Base-by-base conservation (phyloP, 2,888 invertebrate genomes). In the Eugnorisma glareosa region DNA sequence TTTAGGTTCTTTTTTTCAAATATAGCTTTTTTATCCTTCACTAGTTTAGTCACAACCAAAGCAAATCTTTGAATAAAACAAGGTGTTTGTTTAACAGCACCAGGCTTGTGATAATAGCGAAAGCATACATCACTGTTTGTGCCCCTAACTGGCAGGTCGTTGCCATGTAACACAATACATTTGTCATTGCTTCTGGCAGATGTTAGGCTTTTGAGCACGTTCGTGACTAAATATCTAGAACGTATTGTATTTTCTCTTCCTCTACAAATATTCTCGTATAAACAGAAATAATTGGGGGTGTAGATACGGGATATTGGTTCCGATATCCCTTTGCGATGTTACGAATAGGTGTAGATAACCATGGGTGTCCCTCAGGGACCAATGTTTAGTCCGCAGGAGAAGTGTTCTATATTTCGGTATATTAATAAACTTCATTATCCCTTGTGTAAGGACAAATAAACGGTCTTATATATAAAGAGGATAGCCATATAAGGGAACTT, bases 191-290 rank as follows among this genome's bases (percentile, higher is more conserved):
- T 73, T 80, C 54, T 80, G 78, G 74, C 73, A 79, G 72, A 77
- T 86, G 82, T 75, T 77, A 82, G 82, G 59, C 75, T 82, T 82
- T 88, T 84, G 84, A 82, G 75, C 75, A 82, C 78, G 86, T 88
- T 69, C 67, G 45, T 45, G 54, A 70, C 63, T 45, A 51, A 54
- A 63, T 66, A 73, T 61, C 54, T 54, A 37, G 57, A 64, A 69
- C 11, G 10, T 61, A 63, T 68, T 61, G 35, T 64, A 21, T 68
- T 37, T 37, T 51, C n/a, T 57, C 48, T 73, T 61, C 24, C 48
- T 64, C 40, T 84, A 24, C 21, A 40, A 84, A 67, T 71, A 31
- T 48, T 45, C 18, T 51, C 31, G 1, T 28, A 54, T 24, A 43
- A 24, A 35, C 21, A 24, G 2, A 66, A 51, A 28, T 1, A 48